Percentiles rank a stretch among this genome's conserved stretches.
Conservation (phyloP, 2,797 vertebrate genomes). For the Sarcoramphus papa region DNA sequence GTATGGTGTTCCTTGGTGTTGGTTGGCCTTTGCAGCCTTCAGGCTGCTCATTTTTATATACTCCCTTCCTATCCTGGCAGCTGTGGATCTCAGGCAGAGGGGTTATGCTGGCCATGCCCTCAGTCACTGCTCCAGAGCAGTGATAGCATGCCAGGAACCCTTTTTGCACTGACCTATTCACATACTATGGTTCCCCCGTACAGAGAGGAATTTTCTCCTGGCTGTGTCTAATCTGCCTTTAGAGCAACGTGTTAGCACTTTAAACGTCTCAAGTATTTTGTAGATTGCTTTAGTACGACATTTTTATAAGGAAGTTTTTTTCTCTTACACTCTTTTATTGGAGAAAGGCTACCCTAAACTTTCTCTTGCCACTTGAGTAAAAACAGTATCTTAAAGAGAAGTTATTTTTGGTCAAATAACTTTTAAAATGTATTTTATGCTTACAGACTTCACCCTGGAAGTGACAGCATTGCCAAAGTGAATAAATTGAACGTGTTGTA, state of each 20-base stretch:
- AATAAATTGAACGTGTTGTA: not conserved
- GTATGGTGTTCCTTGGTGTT: not conserved
- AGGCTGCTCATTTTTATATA: not conserved
- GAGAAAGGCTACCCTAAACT: not conserved
- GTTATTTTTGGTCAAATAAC: accelerated
- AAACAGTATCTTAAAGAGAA: not conserved
- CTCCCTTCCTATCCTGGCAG: not conserved
- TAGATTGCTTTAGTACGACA: not conserved
- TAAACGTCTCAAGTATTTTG: not conserved
- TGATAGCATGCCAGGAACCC: accelerated
- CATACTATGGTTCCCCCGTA: not conserved
- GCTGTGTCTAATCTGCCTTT: not conserved
- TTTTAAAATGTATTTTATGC: not conserved
- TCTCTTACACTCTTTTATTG: not conserved
- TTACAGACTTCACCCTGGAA: not conserved
- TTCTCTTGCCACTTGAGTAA: not conserved
- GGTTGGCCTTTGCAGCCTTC: not conserved
- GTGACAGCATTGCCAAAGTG: not conserved
- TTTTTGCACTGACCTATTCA: not conserved
- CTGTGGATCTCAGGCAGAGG: not conserved
- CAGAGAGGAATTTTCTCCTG: not conserved
- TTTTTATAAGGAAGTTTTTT: not conserved
- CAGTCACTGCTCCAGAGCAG: not conserved
- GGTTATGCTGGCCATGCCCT: not conserved
- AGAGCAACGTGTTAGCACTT: not conserved